These are phyloP conservation scores for Sminthurides aquaticus DNA, from an alignment of 2,888 invertebrate genomes.

Conservation along the genomic window DNA sequence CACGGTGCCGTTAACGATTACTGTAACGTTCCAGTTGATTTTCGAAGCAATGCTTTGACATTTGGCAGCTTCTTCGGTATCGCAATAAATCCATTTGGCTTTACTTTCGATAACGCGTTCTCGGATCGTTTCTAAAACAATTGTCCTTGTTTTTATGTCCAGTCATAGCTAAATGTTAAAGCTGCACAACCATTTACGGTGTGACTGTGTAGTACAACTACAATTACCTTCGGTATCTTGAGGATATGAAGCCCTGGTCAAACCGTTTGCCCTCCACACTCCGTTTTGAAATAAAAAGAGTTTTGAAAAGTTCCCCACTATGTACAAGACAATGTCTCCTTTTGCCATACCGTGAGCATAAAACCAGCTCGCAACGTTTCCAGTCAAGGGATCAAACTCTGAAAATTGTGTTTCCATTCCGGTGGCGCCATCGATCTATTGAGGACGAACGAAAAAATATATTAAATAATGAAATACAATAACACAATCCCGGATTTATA, in stretches of 20 bases:
- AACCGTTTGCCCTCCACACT: background rate
- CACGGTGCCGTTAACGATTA: background rate
- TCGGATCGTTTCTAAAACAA: no score
- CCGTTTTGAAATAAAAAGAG: background rate
- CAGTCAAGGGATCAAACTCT: no score
- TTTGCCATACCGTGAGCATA: background rate
- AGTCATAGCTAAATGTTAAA: no score
- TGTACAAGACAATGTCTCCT: background rate
- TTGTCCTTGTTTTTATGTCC: no score
- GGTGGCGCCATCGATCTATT: no score
- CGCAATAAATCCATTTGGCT: constrained; percentile 3
- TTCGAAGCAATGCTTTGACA: background rate
- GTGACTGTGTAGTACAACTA: no score
- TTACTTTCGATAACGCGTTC: background rate
- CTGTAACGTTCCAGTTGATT: background rate
- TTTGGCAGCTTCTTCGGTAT: background rate
- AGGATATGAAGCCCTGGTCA: background rate
- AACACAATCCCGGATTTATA: no score
- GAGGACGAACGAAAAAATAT: no score
- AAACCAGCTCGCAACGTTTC: no score
- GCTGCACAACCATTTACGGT: no score
- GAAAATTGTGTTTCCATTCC: no score
- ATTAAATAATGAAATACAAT: no score
- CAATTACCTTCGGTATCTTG: background rate
- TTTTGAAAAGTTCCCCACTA: background rate